A percentile compares a stretch with the other conserved stretches of the same genome.
These are phyloP conservation scores for Hyles lineata DNA, from an alignment of 2,888 invertebrate species.

Conservation along the genomic window DNA sequence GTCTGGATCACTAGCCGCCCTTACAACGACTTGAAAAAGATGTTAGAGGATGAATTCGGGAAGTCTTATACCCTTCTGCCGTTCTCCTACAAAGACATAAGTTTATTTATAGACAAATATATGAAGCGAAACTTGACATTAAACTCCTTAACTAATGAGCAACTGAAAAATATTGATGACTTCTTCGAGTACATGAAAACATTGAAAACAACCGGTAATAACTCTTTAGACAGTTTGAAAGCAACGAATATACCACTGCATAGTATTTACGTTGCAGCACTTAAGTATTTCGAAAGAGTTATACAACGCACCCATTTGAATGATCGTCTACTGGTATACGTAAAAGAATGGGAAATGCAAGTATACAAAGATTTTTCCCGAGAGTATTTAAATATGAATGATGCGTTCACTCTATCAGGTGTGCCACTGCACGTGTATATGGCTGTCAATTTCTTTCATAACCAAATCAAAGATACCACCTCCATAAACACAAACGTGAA, in stretches of 20 bases:
- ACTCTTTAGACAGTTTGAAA: background rate
- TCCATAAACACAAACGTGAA: background rate
- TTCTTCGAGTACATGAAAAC: constrained; percentile 21
- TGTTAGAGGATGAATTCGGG: constrained; percentile 1
- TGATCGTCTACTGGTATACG: background rate
- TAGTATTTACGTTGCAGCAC: constrained; percentile 7
- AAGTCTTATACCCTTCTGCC: background rate
- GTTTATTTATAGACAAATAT: constrained; percentile 6
- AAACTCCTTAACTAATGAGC: background rate
- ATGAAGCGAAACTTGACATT: constrained; percentile 13
- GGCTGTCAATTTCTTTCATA: background rate
- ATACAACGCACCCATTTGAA: constrained; percentile 10
- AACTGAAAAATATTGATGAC: constrained; percentile 12
- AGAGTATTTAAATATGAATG: background rate
- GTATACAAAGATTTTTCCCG: background rate
- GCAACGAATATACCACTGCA: background rate
- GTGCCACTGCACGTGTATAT: background rate
- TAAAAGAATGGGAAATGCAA: background rate
- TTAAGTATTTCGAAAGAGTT: constrained; percentile 11
- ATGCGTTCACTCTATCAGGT: background rate
- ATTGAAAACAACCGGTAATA: background rate
- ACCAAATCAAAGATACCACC: background rate
- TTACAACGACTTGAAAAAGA: constrained; percentile 17
- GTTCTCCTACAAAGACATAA: background rate
- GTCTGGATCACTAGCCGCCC: constrained; percentile 21